phyloP scores from a whole-genome alignment of 2,113 vertebrate species.

The Illadopsis cleaveri region DNA sequence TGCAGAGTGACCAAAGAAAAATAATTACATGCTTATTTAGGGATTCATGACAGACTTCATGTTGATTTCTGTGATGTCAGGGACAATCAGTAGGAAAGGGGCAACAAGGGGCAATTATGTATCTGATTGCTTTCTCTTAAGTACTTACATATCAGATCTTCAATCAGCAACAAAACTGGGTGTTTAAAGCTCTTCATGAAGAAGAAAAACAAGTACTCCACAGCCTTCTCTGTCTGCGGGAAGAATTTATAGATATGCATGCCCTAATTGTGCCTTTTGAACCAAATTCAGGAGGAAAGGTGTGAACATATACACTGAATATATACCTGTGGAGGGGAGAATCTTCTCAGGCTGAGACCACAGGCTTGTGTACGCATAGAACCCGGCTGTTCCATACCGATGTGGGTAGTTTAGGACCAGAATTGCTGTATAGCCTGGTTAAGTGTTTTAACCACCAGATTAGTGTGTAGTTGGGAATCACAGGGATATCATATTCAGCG shows the following conservation, averaged over 20 bases:
- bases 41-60: background rate
- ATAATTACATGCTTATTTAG: background rate
- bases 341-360: background rate
- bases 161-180: background rate
- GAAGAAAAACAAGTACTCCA: background rate
- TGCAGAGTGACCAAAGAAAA: background rate
- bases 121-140: background rate
- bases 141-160: background rate
- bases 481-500: background rate
- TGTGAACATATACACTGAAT: background rate
- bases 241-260: background rate
- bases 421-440: background rate
- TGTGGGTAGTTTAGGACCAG: background rate
- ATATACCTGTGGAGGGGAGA: rapidly evolving
- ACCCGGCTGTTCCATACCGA: background rate
- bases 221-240: background rate
- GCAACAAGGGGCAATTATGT: background rate
- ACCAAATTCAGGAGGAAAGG: background rate
- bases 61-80: background rate
- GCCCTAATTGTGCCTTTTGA: background rate
- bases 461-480: background rate
- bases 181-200: background rate
- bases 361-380: background rate
- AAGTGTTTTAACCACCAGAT: background rate
- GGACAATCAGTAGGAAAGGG: background rate